These are phyloP conservation scores for Podarcis lilfordi DNA, from an alignment of 2,797 vertebrate species.

Conservation along the genomic window DNA sequence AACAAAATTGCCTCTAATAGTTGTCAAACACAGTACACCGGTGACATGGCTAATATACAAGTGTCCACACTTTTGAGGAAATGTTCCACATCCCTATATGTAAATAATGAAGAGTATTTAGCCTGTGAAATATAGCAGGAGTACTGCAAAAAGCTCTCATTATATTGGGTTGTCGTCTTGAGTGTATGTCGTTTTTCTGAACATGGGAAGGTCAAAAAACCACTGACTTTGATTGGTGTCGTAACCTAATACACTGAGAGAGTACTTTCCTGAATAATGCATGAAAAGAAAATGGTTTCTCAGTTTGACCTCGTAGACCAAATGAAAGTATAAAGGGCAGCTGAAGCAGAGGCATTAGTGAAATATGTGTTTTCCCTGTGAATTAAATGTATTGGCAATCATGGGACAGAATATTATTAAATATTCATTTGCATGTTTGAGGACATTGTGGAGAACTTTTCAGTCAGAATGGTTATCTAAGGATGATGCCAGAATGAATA, in stretches of 20 bases:
- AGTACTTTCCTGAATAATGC: constrained; percentile 36
- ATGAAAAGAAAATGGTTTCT: constrained; percentile 24
- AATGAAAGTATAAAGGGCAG: background rate
- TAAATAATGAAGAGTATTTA: background rate
- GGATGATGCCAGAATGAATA: background rate
- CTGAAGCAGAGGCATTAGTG: background rate
- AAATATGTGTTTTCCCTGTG: background rate
- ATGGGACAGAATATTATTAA: background rate
- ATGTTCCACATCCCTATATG: background rate
- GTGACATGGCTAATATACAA: background rate
- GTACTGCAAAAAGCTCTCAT: constrained; percentile 38
- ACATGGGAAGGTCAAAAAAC: constrained; percentile 56
- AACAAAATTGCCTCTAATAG: background rate
- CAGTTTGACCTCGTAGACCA: background rate
- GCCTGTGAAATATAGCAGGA: constrained; percentile 48
- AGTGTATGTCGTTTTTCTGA: constrained; percentile 57
- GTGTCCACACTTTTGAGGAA: background rate
- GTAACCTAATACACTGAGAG: constrained; percentile 15
- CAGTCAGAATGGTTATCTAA: background rate
- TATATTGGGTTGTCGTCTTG: constrained; percentile 45
- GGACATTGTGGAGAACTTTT: background rate
- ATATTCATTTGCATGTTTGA: background rate
- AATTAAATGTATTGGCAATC: background rate
- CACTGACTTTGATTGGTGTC: constrained; percentile 11
- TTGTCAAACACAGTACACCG: background rate